These are phyloP conservation scores for Littorina saxatilis DNA, from an alignment of 1,140 invertebrate species.

Conservation along the genomic window DNA sequence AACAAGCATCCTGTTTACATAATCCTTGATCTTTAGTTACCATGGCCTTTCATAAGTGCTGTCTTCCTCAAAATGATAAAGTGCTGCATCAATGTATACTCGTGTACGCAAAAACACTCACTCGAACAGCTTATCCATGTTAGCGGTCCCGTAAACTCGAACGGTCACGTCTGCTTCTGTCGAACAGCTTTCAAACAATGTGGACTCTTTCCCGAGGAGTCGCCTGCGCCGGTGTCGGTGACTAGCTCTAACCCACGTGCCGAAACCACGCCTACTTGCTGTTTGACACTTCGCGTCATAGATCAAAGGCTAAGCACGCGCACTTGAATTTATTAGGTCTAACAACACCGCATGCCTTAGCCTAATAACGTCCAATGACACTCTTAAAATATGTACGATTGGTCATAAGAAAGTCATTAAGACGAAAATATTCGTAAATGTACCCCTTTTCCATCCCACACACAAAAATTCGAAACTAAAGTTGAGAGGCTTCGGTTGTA, in stretches of 20 bases:
- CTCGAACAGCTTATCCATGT: constrained; percentile 10
- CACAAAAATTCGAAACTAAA: neutral
- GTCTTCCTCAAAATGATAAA: neutral
- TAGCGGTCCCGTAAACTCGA: neutral
- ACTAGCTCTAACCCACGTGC: neutral
- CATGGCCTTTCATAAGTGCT: neutral
- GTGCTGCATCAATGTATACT: neutral
- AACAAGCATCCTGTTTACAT: neutral
- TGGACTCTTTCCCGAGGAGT: neutral
- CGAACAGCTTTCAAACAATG: too few species aligned
- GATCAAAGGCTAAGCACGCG: neutral
- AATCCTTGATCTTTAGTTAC: too few species aligned
- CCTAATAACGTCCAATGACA: too few species aligned
- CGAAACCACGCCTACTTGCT: constrained; percentile 1
- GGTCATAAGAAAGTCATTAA: too few species aligned
- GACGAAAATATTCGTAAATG: too few species aligned
- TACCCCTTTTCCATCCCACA: too few species aligned
- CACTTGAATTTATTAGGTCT: too few species aligned
- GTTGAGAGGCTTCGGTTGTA: neutral
- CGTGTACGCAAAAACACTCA: too few species aligned
- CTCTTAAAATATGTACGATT: too few species aligned
- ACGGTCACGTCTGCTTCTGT: neutral
- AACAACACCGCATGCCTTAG: too few species aligned
- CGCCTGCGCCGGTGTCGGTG: neutral
- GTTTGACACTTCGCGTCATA: neutral